phyloP scores from a whole-genome alignment of 2,797 vertebrate genomes.

The Gambusia yucatana region DNA sequence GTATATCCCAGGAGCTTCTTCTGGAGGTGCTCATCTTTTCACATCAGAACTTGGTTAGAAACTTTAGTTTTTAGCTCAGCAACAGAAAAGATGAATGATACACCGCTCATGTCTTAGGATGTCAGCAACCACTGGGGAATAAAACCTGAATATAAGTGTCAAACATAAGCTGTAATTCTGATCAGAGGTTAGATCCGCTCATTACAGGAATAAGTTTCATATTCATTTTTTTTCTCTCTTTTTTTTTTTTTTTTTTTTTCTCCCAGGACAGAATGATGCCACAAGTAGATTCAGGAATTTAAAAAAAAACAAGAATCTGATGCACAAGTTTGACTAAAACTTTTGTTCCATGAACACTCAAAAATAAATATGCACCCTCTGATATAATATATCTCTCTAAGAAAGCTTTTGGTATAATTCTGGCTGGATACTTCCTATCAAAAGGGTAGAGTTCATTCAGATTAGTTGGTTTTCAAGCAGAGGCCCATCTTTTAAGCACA shows the following conservation, averaged over 20 bases:
- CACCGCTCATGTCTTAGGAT: not conserved
- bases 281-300: not conserved
- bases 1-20: slow-evolving; percentile 20
- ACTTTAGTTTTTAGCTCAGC: not conserved
- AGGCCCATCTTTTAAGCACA: not conserved
- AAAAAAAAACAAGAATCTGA: not conserved
- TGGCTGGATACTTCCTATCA: not conserved
- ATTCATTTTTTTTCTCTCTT: too few relatives aligned
- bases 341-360: not conserved
- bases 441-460: not conserved
- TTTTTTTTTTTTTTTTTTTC: not conserved
- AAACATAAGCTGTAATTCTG: not conserved
- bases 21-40: not conserved
- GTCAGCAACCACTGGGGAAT: not conserved
- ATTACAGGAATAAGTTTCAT: not conserved
- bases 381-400: not conserved
- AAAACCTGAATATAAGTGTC: not conserved
- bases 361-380: not conserved
- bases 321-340: not conserved
- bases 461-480: not conserved
- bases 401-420: not conserved
- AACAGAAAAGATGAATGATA: not conserved
- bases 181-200: not conserved
- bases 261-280: not conserved
- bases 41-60: not conserved